Conservation (phyloP, 1,140 invertebrate genomes). For the Fopius arisanus region DNA sequence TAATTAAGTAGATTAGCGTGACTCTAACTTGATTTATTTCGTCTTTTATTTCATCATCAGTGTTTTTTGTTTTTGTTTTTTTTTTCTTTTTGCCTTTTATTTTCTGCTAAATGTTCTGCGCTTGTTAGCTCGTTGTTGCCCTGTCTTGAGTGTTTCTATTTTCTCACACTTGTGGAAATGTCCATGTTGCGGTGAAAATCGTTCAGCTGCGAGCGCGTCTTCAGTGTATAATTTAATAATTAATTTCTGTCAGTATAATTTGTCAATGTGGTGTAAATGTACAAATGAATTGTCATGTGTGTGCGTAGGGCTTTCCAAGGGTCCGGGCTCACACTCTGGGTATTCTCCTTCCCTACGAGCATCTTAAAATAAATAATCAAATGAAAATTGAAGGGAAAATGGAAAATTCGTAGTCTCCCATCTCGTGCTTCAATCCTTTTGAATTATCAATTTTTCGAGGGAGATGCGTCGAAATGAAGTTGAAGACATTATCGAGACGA, state of each 20-base stretch:
- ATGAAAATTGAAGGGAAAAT: background rate
- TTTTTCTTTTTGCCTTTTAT: background rate
- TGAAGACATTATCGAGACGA: background rate
- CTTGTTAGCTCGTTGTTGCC: background rate
- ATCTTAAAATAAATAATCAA: background rate
- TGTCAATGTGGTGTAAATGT: background rate
- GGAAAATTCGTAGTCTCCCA: background rate
- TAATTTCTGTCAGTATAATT: background rate
- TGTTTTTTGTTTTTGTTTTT: slow-evolving; percentile 33
- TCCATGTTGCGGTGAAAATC: background rate
- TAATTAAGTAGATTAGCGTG: slow-evolving; percentile 56
- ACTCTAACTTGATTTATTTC: slow-evolving; percentile 27
- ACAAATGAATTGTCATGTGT: slow-evolving; percentile 3
- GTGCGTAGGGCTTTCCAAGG: slow-evolving; percentile 23
- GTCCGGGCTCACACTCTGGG: slow-evolving; percentile 25
- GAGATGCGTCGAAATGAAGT: background rate
- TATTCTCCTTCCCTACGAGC: background rate
- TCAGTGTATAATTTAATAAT: background rate
- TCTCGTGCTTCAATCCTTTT: background rate
- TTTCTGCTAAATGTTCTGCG: background rate
- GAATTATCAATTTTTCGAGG: background rate
- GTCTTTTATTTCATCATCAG: background rate
- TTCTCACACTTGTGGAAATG: background rate
- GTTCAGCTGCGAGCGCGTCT: background rate
- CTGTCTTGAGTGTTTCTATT: background rate